Base-by-base conservation (phyloP, 1,140 invertebrate species). In the Streblospio benedicti region DNA sequence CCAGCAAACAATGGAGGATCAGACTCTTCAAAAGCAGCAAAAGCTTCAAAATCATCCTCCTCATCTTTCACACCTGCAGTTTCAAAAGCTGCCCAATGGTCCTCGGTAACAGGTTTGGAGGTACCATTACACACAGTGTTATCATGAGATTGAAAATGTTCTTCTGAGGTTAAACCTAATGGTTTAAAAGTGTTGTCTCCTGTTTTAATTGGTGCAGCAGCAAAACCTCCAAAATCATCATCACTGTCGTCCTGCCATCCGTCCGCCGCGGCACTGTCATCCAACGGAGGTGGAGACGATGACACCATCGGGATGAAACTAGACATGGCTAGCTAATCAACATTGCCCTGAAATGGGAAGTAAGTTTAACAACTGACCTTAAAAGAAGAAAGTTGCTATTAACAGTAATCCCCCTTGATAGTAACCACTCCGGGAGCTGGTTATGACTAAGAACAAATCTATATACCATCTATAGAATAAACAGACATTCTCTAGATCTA, bases 281-380 rank as follows among this genome's bases (percentile, higher is more conserved):
- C 53, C 20, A 56, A 23, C 30, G 53, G 53, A 20, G 53, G 53
- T 9, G 53, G 53, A 3, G 18, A 23, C 6, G 53, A 56, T 5
- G 53, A 56, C 35, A 56, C 35, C n/a, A 56, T 56, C 9, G 53
- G 53, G 43, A 56, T 56, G 20, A 56, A 35, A 18, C 23, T 38
- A 4, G 53, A 56, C 53, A 56, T 56, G n/a, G n/a, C n/a, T n/a
- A n/a, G n/a, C n/a, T n/a, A n/a, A n/a, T n/a, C n/a, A n/a, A n/a
- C n/a, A n/a, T n/a, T n/a, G n/a, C n/a, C n/a, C n/a, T n/a, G n/a
- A n/a, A n/a, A n/a, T n/a, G n/a, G n/a, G n/a, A n/a, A n/a, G n/a
- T n/a, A n/a, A n/a, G n/a, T n/a, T n/a, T n/a, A n/a, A n/a, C n/a
- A n/a, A n/a, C n/a, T n/a, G n/a, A n/a, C n/a, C n/a, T n/a, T n/a